A percentile compares a stretch with the other conserved stretches of the same genome.
Conservation (phyloP, 2,888 invertebrate genomes). For the Crossocerus cetratus region DNA sequence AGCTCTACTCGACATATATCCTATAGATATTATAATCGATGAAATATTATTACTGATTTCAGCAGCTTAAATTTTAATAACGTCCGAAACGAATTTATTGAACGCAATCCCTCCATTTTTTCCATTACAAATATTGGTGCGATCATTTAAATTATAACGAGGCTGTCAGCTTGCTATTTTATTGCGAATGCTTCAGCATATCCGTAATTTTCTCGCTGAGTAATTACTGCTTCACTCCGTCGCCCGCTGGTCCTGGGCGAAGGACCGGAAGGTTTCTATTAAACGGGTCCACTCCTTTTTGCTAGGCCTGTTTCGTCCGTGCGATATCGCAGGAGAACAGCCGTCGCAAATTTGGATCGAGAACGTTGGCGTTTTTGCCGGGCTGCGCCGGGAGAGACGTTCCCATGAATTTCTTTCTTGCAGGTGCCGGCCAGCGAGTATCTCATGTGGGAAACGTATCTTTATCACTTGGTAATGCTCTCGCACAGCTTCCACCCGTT, state of each 20-base stretch:
- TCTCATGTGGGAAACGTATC: constrained; percentile 37
- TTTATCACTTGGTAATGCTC: constrained; percentile 34
- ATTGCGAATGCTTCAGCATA: too few species aligned
- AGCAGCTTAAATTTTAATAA: too few species aligned
- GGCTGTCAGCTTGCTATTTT: background rate
- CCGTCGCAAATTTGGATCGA: constrained; percentile 42
- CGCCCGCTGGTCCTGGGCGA: too few species aligned
- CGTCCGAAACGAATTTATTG: too few species aligned
- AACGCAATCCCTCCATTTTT: too few species aligned
- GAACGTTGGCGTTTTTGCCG: constrained; percentile 32
- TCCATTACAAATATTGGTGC: background rate
- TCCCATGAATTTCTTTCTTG: constrained; percentile 43
- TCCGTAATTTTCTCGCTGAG: too few species aligned
- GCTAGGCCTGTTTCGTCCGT: constrained; percentile 14
- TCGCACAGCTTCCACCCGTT: background rate
- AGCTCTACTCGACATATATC: too few species aligned
- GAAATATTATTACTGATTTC: too few species aligned
- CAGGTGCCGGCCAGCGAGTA: constrained; percentile 11
- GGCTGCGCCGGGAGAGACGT: constrained; percentile 15
- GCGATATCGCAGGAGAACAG: constrained; percentile 23
- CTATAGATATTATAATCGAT: too few species aligned
- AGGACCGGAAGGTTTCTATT: background rate
- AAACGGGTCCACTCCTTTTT: background rate
- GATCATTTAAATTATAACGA: background rate
- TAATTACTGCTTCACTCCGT: too few species aligned